These are phyloP conservation scores for Drusus annulatus DNA, from an alignment of 1,140 invertebrate species.

Conservation along the genomic window DNA sequence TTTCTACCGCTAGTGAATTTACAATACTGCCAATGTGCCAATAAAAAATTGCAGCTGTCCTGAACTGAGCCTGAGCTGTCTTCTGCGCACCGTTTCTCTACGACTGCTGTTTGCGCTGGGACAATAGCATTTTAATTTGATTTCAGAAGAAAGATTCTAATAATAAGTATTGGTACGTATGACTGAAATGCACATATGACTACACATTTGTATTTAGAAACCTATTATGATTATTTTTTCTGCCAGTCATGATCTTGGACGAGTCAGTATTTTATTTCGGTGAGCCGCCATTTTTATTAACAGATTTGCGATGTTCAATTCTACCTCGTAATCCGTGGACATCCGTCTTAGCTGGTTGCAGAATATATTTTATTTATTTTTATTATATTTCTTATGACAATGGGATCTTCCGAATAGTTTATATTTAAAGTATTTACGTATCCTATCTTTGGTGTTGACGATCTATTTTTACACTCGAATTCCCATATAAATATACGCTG, in stretches of 20 bases:
- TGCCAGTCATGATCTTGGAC: neutral
- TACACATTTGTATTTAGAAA: conserved; percentile 1
- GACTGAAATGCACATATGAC: neutral
- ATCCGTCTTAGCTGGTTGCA: conserved; percentile 8
- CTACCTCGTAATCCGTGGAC: conserved; percentile 18
- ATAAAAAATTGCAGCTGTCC: conserved; percentile 34
- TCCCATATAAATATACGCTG: conserved; percentile 7
- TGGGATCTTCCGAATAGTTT: too few relatives aligned
- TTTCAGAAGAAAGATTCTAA: conserved; percentile 17
- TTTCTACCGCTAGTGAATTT: conserved; percentile 26
- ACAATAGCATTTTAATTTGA: conserved; percentile 31
- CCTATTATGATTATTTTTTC: neutral
- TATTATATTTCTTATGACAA: too few relatives aligned
- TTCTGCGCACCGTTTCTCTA: conserved; percentile 41
- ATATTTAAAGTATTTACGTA: neutral
- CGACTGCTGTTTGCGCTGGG: conserved; percentile 11
- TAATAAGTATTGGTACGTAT: conserved; percentile 23
- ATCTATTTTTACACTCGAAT: conserved; percentile 34
- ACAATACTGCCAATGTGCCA: neutral
- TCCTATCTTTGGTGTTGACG: conserved; percentile 15
- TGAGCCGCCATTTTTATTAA: conserved; percentile 44
- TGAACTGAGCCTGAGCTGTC: too few relatives aligned
- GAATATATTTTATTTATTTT: neutral
- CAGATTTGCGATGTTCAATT: conserved; percentile 16
- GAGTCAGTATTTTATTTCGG: conserved; percentile 11